Conservation (phyloP, 2,113 vertebrate genomes). For the Aphyosemion australe region DNA sequence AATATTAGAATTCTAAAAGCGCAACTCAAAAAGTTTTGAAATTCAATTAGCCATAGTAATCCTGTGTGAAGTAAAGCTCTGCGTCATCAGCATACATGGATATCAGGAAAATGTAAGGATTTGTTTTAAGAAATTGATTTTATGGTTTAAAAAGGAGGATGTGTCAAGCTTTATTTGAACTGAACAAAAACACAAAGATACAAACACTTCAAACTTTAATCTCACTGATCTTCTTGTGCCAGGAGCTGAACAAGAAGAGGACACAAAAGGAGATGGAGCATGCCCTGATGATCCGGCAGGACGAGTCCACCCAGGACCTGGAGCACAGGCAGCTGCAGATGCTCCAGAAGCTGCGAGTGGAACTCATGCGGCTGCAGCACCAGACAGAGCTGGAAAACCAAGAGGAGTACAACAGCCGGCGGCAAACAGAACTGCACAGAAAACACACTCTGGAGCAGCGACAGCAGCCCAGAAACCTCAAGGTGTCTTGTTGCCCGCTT, state of each 20-base stretch:
- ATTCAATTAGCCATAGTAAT: too few species aligned
- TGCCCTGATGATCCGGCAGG: constrained; percentile 96
- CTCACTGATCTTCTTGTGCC: not conserved
- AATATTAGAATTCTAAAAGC: too few species aligned
- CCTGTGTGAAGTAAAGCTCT: too few species aligned
- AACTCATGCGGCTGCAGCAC: constrained; percentile 97
- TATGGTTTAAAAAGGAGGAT: too few species aligned
- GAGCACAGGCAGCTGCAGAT: constrained; percentile 95
- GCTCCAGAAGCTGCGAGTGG: constrained; percentile 94
- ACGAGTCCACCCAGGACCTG: constrained; percentile 96
- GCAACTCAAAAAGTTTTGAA: too few species aligned
- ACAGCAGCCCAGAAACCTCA: constrained; percentile 98
- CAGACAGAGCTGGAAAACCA: constrained; percentile 99
- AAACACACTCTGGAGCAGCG: constrained; percentile 98
- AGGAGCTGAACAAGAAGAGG: constrained; percentile 98
- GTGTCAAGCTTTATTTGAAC: not conserved
- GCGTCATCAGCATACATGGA: too few species aligned
- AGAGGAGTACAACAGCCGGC: constrained; percentile 96
- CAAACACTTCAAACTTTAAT: not conserved
- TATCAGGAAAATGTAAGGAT: too few species aligned
- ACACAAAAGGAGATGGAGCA: constrained; percentile 99
- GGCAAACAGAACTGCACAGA: constrained; percentile 93
- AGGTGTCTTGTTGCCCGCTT: constrained; percentile 77
- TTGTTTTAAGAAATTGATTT: too few species aligned
- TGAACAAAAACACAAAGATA: too few species aligned